phyloP scores from a whole-genome alignment of 2,888 invertebrate genomes.

The Charanyca ferruginea region DNA sequence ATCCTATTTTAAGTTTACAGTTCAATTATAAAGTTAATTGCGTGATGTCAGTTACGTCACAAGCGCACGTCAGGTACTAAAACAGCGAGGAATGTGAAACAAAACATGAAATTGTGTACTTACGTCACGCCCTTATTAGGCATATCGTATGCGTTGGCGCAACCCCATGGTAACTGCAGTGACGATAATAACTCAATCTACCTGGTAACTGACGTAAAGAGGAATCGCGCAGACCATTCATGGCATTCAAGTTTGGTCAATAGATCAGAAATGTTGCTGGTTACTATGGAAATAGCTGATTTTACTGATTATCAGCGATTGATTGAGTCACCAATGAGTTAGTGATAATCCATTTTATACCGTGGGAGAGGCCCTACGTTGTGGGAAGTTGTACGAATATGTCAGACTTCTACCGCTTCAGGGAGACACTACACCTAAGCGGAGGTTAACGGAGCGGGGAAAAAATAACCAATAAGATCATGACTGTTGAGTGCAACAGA shows the following conservation, averaged over 20 bases:
- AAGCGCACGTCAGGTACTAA: constrained; percentile 28
- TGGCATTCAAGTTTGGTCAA: constrained; percentile 3
- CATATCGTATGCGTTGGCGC: constrained; percentile 26
- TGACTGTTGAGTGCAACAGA: too few relatives aligned
- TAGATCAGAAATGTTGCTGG: constrained; percentile 12
- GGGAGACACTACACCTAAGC: too few relatives aligned
- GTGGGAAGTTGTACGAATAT: not conserved
- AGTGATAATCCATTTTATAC: too few relatives aligned
- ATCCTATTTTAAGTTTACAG: not conserved
- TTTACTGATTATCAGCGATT: not conserved
- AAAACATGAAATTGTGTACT: constrained; percentile 43
- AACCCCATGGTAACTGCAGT: constrained; percentile 30
- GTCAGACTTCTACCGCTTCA: not conserved
- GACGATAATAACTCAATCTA: constrained; percentile 42
- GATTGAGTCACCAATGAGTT: too few relatives aligned
- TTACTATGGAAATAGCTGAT: not conserved
- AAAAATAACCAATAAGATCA: too few relatives aligned
- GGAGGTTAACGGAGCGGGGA: too few relatives aligned
- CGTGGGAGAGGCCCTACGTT: too few relatives aligned
- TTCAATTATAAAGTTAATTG: constrained; percentile 30
- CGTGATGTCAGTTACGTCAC: constrained; percentile 38
- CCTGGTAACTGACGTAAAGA: constrained; percentile 1
- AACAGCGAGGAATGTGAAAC: constrained; percentile 47
- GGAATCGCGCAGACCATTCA: not conserved
- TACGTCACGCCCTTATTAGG: constrained; percentile 53